Conservation (phyloP, 2,888 invertebrate genomes). For the Tubulanus polymorphus region DNA sequence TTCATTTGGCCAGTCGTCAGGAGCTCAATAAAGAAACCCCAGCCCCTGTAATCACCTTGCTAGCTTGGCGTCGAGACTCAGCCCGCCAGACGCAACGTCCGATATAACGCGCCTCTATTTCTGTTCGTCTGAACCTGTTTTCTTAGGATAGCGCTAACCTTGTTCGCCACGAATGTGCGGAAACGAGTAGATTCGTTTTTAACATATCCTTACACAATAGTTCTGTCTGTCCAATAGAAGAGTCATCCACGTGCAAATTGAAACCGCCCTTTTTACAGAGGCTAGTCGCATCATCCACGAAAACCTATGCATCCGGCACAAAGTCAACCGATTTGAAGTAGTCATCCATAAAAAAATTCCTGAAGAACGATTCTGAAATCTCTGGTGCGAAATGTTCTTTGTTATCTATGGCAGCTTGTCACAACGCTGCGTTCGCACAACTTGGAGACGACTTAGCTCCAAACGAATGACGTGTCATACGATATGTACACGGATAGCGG, state of each 20-base stretch:
- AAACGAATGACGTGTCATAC: constrained; percentile 20
- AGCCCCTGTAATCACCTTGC: too few species aligned
- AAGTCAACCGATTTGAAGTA: constrained; percentile 1
- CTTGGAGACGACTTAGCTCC: constrained; percentile 18
- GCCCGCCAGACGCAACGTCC: too few species aligned
- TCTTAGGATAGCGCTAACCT: too few species aligned
- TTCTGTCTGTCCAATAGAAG: background rate
- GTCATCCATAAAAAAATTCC: constrained; percentile 10
- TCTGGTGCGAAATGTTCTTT: background rate
- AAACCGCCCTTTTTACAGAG: background rate
- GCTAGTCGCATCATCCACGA: background rate
- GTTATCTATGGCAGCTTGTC: constrained; percentile 13
- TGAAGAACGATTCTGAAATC: background rate
- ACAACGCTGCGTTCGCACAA: constrained; percentile 18
- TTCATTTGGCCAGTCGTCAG: too few species aligned
- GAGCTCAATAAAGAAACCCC: too few species aligned
- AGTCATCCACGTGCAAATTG: background rate
- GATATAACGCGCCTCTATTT: too few species aligned
- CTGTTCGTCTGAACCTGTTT: too few species aligned
- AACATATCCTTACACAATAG: background rate
- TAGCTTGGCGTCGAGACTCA: too few species aligned
- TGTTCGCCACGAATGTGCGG: background rate
- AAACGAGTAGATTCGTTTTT: background rate
- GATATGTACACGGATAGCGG: constrained; percentile 11
- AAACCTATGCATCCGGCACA: background rate